These are phyloP conservation scores for Drosophila pallidifrons DNA, from an alignment of 1,140 invertebrate species.

Conservation along the genomic window DNA sequence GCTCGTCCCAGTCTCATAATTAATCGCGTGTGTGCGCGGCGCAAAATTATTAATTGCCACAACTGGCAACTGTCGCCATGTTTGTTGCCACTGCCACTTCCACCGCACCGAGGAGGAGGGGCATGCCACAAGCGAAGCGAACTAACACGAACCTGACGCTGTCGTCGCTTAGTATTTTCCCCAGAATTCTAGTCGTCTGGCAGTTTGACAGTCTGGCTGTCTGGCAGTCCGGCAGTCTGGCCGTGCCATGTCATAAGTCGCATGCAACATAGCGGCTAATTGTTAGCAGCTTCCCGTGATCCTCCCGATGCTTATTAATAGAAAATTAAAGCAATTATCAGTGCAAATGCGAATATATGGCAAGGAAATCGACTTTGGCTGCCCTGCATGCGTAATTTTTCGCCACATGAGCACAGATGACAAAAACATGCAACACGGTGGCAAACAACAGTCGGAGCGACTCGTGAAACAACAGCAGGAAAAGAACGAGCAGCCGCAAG, in stretches of 20 bases:
- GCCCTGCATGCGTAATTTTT: constrained; percentile 72
- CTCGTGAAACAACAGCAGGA: neutral
- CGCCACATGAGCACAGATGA: constrained; percentile 66
- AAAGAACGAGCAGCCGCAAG: no score
- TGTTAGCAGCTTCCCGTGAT: constrained; percentile 75
- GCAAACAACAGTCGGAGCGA: constrained; percentile 28
- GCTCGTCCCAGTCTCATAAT: constrained; percentile 52
- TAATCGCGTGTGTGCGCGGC: constrained; percentile 70
- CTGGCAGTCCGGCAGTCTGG: constrained; percentile 8
- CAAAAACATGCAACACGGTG: constrained; percentile 65
- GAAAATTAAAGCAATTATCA: constrained; percentile 84
- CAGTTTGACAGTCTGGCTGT: constrained; percentile 8
- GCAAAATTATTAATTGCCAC: constrained; percentile 83
- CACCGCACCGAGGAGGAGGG: neutral
- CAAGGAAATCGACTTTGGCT: constrained; percentile 68
- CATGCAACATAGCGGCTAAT: constrained; percentile 80
- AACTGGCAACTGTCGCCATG: constrained; percentile 83
- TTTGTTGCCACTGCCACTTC: constrained; percentile 53
- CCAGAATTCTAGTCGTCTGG: constrained; percentile 56
- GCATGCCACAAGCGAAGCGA: neutral
- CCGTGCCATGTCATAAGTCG: constrained; percentile 73
- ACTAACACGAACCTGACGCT: constrained; percentile 65
- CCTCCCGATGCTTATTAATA: constrained; percentile 73
- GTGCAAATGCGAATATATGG: constrained; percentile 61
- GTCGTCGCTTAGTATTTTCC: constrained; percentile 74